phyloP scores from a whole-genome alignment of 2,113 vertebrate genomes.

The Pantherophis guttatus region DNA sequence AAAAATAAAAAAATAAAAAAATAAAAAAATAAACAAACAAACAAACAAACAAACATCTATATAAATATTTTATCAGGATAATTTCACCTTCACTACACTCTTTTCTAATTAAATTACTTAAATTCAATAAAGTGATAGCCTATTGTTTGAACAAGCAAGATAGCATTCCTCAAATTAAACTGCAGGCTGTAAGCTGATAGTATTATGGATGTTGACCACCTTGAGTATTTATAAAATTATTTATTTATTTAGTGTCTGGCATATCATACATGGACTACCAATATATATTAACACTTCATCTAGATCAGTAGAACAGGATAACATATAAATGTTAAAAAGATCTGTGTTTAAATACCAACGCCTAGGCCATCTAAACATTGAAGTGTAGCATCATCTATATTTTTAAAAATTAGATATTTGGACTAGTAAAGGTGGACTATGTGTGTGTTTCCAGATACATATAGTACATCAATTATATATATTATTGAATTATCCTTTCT shows the following conservation, averaged over 20 bases:
- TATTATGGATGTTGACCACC: neutral
- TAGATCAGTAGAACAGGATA: neutral
- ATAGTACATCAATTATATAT: neutral
- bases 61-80: neutral
- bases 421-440: too few species aligned
- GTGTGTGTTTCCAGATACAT: too few species aligned
- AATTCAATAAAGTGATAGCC: neutral
- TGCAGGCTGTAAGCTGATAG: neutral
- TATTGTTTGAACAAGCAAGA: neutral
- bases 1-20: too few species aligned
- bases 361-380: neutral
- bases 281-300: neutral
- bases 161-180: neutral
- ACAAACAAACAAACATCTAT: neutral
- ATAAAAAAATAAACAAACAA: too few species aligned
- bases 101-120: constrained; percentile 20
- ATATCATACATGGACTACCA: neutral
- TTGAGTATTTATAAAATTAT: neutral
- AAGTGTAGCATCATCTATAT: neutral
- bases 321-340: neutral
- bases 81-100: neutral
- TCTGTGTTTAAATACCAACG: neutral
- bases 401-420: neutral
- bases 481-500: neutral
- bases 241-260: neutral